Evolutionary conservation across 2,888 invertebrate genomes (phyloP), one percentile per base, ranked within the genome.

Genomic region (Blastobasis lacticolella): DNA sequence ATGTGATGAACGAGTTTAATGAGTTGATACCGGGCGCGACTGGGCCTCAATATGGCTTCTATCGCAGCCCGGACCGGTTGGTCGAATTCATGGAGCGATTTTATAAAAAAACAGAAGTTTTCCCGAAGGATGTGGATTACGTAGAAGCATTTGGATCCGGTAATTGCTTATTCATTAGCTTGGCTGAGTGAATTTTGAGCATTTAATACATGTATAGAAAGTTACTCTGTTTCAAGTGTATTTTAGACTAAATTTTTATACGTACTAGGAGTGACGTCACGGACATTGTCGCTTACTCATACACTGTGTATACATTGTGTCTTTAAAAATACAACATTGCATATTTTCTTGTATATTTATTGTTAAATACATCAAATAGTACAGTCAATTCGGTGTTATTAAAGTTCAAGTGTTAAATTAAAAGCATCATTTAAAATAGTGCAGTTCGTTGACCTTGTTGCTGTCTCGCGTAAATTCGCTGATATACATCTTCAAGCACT

Each of bases 131-230:
- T 1, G 89, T 97, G 6, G 91, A 91, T 56, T 97, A 93, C 70
- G 89, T 97, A 4, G 97, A 97, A 81, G 95, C 96, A 41, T 95
- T 95, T 64, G 94, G 94, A 54, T 93, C 93, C 56, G 94, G 94
- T 84, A 65, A 57, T 6, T 10, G 0, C 36, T 8, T 37, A 6
- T 45, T 38, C 10, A 10, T 6, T 9, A 42, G 41, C 41, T 8
- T 40, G 2, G 9, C 4, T 4, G 6, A 40, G 7, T 8, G 9
- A 40, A 40, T 9, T 40, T 8, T 6, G 6, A 9, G 41, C 4
- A 40, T 1, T 8, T 40, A 40, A 40, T 8, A 40, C 6, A 40
- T 2, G 41, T 40, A 40, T 8, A 40, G 9, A 40, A 40, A 9
- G 41, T 40, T 8, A 40, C 9, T 3, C 9, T 40, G 9, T 5